Conservation (phyloP, 2,113 vertebrate genomes). For the Geothlypis trichas region DNA sequence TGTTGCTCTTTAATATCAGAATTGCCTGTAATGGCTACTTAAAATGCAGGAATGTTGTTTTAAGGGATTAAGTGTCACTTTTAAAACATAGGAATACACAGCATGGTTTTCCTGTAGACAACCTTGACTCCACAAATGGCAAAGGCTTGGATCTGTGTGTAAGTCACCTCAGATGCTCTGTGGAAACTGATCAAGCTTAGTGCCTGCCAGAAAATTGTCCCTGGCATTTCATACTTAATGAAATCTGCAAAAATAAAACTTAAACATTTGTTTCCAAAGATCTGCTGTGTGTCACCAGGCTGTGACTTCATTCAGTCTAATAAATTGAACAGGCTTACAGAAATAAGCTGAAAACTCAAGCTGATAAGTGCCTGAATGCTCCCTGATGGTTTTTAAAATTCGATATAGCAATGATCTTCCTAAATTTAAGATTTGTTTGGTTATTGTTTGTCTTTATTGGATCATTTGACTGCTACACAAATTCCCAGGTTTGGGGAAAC, state of each 20-base stretch:
- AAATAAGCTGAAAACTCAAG: neutral
- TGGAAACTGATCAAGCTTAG: neutral
- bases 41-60: neutral
- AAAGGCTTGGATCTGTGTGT: neutral
- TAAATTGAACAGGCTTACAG: neutral
- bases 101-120: neutral
- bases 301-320: neutral
- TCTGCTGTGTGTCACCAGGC: neutral
- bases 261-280: neutral
- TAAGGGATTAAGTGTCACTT: constrained; percentile 1
- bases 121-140: neutral
- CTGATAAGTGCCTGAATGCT: neutral
- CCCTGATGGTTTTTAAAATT: fast-evolving
- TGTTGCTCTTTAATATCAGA: neutral
- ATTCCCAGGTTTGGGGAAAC: neutral
- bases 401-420: neutral
- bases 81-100: neutral
- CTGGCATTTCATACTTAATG: neutral
- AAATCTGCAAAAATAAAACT: neutral
- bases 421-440: neutral
- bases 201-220: neutral
- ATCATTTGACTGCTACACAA: neutral
- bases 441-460: neutral
- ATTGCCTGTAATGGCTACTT: neutral
- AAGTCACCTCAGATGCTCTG: neutral